Evolutionary conservation across 2,113 vertebrate species (phyloP).

Genomic region (Zosterops lateralis): DNA sequence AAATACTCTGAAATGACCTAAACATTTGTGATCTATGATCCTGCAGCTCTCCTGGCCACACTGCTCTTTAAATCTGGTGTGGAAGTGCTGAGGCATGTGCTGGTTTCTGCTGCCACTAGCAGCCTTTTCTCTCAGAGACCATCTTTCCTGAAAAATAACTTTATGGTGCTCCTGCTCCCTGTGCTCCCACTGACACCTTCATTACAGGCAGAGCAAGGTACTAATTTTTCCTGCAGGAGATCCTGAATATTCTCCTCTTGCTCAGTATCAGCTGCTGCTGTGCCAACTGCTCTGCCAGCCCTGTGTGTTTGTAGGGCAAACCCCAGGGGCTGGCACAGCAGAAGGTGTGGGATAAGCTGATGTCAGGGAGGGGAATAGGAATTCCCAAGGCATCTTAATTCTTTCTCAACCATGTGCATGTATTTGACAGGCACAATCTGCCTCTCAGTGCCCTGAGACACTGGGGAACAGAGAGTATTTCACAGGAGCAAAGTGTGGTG

Average conservation of each 20-base stretch:
- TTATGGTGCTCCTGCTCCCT: neutral
- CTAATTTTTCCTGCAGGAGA: neutral
- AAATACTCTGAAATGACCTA: neutral
- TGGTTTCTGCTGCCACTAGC: neutral
- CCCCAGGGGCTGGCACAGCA: neutral
- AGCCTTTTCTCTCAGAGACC: neutral
- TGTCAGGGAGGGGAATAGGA: neutral
- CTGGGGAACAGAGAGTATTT: neutral
- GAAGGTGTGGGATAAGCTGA: neutral
- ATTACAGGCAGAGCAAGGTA: neutral
- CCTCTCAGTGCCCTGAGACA: neutral
- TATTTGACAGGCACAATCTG: neutral
- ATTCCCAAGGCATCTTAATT: neutral
- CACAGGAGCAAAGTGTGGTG: neutral
- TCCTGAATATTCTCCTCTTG: neutral
- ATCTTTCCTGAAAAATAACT: neutral
- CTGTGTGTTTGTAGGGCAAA: neutral
- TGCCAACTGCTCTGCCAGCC: neutral
- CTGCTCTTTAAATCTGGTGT: neutral
- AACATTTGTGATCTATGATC: neutral
- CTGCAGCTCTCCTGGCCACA: neutral
- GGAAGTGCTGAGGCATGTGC: neutral
- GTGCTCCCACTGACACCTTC: neutral
- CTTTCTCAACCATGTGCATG: neutral
- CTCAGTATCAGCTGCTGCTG: neutral